A percentile compares a stretch with the other conserved stretches of the same genome.
Evolutionary conservation across 1,140 invertebrate genomes (phyloP).

Genomic region (Kradibia gibbosae): DNA sequence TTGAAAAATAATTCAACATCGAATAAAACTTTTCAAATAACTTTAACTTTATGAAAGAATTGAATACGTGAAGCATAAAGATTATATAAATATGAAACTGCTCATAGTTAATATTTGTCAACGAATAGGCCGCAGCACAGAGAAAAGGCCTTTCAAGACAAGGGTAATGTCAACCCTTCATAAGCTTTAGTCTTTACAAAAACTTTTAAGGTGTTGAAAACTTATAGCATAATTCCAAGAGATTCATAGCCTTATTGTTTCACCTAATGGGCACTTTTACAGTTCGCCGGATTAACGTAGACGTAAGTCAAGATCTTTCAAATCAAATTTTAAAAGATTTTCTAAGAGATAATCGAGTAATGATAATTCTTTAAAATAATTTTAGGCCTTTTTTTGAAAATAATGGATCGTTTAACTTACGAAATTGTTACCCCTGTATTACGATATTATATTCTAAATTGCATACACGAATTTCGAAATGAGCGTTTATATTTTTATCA

Average conservation of each 20-base stretch:
- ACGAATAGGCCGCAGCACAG: background rate
- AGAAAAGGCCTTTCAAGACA: constrained; percentile 7
- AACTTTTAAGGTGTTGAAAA: background rate
- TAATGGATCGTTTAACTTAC: no score
- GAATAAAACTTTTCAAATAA: background rate
- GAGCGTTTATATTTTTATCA: no score
- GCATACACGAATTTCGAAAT: no score
- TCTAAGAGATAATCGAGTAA: no score
- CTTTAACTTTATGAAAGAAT: background rate
- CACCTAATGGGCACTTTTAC: background rate
- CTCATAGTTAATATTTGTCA: constrained; percentile 1
- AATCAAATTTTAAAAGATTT: background rate
- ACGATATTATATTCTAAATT: no score
- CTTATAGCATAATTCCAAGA: constrained; percentile 21
- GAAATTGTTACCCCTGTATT: no score
- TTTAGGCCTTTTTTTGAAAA: no score
- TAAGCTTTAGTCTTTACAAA: background rate
- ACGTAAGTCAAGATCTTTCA: background rate
- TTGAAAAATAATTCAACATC: background rate
- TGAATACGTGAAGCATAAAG: background rate
- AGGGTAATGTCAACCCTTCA: background rate
- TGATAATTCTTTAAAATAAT: no score
- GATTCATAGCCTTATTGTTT: constrained; percentile 18
- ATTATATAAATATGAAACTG: background rate
- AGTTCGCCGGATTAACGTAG: background rate